phyloP scores from a whole-genome alignment of 2,113 vertebrate genomes.

The Orientallactaga bullata region DNA sequence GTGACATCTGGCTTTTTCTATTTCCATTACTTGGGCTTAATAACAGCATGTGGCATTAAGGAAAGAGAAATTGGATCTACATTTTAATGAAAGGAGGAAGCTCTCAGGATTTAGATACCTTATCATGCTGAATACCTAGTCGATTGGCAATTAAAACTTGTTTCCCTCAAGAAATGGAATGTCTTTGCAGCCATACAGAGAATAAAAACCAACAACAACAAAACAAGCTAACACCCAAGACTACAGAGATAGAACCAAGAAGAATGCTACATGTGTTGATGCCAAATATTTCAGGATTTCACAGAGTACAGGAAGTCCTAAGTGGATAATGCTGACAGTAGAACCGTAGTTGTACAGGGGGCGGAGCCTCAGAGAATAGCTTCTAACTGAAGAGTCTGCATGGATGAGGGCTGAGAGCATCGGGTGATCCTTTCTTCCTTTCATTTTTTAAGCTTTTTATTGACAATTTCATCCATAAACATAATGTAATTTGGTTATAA shows the following conservation, averaged over 20 bases:
- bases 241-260: neutral
- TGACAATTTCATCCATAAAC: too few species aligned
- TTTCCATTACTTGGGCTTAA: slow-evolving; percentile 81
- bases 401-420: neutral
- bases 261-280: slow-evolving; percentile 34
- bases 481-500: too few species aligned
- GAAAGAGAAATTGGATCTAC: slow-evolving; percentile 80
- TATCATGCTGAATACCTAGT: slow-evolving; percentile 82
- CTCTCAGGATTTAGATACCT: slow-evolving; percentile 77
- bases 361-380: neutral
- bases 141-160: slow-evolving; percentile 81
- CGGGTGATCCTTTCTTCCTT: neutral
- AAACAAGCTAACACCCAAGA: slow-evolving; percentile 50
- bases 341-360: neutral
- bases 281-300: slow-evolving; percentile 26
- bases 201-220: slow-evolving; percentile 40
- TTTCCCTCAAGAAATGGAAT: slow-evolving; percentile 72
- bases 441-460: too few species aligned
- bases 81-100: slow-evolving; percentile 83
- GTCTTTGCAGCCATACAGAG: slow-evolving; percentile 30
- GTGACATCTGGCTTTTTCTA: slow-evolving; percentile 84
- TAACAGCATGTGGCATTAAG: slow-evolving; percentile 80
- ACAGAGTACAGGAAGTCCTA: neutral
- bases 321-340: neutral
- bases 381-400: neutral